Conservation (phyloP, 92 coral and sea anemone species). For the Heliopora coerulea region DNA sequence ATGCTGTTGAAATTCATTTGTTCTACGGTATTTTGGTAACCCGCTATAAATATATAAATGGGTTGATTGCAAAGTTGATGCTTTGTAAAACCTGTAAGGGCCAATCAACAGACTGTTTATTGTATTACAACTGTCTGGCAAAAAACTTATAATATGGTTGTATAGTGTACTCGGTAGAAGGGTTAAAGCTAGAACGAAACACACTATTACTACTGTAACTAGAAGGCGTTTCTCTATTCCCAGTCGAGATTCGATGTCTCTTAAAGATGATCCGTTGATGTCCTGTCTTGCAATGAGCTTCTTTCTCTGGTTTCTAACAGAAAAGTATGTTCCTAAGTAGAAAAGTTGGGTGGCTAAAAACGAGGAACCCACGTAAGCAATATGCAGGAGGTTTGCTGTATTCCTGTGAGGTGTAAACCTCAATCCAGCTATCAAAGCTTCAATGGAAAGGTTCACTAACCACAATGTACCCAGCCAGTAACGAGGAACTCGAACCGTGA, state of each 20-base stretch:
- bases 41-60: slow-evolving; percentile 16
- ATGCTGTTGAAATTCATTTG: too few relatives aligned
- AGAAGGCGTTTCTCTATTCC: slow-evolving; percentile 14
- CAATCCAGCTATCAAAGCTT: background rate
- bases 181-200: background rate
- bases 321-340: slow-evolving; percentile 8
- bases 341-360: background rate
- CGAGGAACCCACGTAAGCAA: background rate
- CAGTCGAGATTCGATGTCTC: slow-evolving; percentile 1
- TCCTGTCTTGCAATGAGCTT: background rate
- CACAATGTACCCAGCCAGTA: background rate
- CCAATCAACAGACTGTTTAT: background rate
- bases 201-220: background rate
- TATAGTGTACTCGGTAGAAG: background rate
- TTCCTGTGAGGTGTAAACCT: too few relatives aligned
- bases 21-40: too few relatives aligned
- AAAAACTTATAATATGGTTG: background rate
- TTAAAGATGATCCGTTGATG: background rate
- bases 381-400: background rate
- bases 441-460: background rate
- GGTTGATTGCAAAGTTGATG: slow-evolving; percentile 13
- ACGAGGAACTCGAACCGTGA: slow-evolving; percentile 1
- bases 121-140: background rate
- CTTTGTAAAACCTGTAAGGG: background rate
- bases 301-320: background rate